Percentiles rank a stretch among this genome's conserved stretches.
Conservation (phyloP, 2,113 vertebrate species). For the Poeciliopsis turrubarensis region DNA sequence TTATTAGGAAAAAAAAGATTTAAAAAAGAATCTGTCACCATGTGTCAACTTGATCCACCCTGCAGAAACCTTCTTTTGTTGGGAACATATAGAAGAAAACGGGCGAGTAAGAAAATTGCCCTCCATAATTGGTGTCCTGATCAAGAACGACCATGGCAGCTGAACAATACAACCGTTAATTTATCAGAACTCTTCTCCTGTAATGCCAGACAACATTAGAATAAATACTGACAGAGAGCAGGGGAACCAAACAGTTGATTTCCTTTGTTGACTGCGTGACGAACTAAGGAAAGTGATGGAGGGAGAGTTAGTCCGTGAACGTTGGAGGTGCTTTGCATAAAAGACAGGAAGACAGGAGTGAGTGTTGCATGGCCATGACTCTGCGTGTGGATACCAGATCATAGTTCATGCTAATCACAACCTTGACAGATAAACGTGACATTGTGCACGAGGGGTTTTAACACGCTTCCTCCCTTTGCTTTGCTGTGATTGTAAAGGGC, state of each 20-base stretch:
- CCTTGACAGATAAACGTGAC: constrained; percentile 73
- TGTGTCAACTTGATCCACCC: constrained; percentile 91
- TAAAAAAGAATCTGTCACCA: constrained; percentile 90
- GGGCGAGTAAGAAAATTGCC: constrained; percentile 86
- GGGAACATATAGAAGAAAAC: constrained; percentile 60
- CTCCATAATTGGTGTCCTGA: constrained; percentile 93
- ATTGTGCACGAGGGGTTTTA: constrained; percentile 60
- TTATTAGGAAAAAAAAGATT: constrained; percentile 66
- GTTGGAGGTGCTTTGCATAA: constrained; percentile 6
- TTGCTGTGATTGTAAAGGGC: constrained; percentile 57
- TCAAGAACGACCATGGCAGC: constrained; percentile 86
- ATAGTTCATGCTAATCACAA: constrained; percentile 72
- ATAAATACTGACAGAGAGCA: constrained; percentile 85
- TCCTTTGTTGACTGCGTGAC: constrained; percentile 70
- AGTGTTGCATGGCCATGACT: not conserved
- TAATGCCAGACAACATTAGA: constrained; percentile 82
- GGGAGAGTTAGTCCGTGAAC: constrained; percentile 16
- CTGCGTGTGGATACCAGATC: constrained; percentile 59
- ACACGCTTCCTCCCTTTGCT: constrained; percentile 37
- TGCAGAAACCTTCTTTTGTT: constrained; percentile 75
- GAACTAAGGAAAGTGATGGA: constrained; percentile 50
- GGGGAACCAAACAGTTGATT: constrained; percentile 84
- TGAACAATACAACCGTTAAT: constrained; percentile 98
- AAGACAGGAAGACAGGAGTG: not conserved
- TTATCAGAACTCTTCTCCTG: constrained; percentile 95